Base-by-base conservation (phyloP, 1,140 invertebrate species). In the Plodia interpunctella region DNA sequence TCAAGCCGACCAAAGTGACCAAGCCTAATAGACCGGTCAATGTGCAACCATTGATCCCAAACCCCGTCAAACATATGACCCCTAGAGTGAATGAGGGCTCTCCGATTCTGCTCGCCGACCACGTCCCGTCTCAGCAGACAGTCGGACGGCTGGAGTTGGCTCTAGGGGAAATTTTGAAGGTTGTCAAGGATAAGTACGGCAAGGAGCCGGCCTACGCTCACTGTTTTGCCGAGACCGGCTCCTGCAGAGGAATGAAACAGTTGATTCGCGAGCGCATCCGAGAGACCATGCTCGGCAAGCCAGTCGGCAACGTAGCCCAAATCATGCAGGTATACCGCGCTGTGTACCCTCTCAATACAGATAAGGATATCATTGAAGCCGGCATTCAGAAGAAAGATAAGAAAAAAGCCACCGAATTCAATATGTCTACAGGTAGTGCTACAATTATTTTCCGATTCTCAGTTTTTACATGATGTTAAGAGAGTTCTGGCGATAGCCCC, bases 131-230 rank as follows among this genome's bases (percentile, higher is more conserved):
- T 20, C 58, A 59, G 25, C 74, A 80, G 60, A 28, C 83, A 55
- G 72, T 57, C 8, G 83, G 83, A 8, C 78, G 85, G 5, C 51
- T 88, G 49, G 83, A 85, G 67, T 65, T 83, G 55, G 82, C 76
- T 2, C 51, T 88, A 49, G 83, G 85, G 2, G 55, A 18, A 1
- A 70, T 88, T 15, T 15, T 84, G 9, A 86, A 83, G 65, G 61
- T 76, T 9, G 64, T 88, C 18, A 72, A 65, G 49, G 25, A 51
- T 3, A 51, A 59, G 8, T 66, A 59, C 13, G 49, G 58, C 15
- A 19, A 35, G 5, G 25, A 30, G 0, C 15, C 35, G 15, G 44
- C 54, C 3, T 20, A 68, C 20, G 38, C 30, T 4, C 49, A 51
- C 5, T 51, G 57, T 18, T 74, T 80, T 55, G 17, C 35, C 10